phyloP scores from a whole-genome alignment of 2,888 invertebrate species.

The Campoletis raptor region DNA sequence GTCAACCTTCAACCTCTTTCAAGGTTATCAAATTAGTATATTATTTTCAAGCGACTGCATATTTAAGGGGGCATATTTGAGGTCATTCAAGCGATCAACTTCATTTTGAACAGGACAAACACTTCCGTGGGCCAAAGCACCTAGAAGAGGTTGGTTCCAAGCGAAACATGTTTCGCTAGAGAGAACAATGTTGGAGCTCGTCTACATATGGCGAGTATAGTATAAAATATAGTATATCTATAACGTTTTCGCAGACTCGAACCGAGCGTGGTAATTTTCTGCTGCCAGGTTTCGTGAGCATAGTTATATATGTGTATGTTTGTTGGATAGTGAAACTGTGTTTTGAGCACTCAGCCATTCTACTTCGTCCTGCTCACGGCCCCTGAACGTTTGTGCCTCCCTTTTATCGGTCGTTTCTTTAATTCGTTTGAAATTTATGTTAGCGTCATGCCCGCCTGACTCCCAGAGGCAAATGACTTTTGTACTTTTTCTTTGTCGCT shows the following conservation, averaged over 20 bases:
- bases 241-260: constrained; percentile 45
- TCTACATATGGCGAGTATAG: constrained; percentile 26
- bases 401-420: constrained; percentile 71
- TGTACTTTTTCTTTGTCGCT: constrained; percentile 10
- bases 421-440: constrained; percentile 70
- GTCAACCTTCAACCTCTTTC: background rate
- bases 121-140: constrained; percentile 19
- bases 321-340: constrained; percentile 47
- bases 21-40: background rate
- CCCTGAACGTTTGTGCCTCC: constrained; percentile 49
- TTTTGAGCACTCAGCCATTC: constrained; percentile 63
- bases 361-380: constrained; percentile 37
- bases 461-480: constrained; percentile 23
- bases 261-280: constrained; percentile 64
- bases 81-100: background rate
- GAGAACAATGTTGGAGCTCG: constrained; percentile 47
- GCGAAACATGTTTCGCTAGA: constrained; percentile 55
- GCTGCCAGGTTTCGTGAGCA: constrained; percentile 48
- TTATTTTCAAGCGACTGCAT: background rate
- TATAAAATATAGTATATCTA: constrained; percentile 35
- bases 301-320: constrained; percentile 32
- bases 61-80: background rate
- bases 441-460: constrained; percentile 45
- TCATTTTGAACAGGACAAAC: constrained; percentile 11
- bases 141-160: constrained; percentile 27